phyloP scores from a whole-genome alignment of 2,888 invertebrate species.

The Gymnoscelis rufifasciata region DNA sequence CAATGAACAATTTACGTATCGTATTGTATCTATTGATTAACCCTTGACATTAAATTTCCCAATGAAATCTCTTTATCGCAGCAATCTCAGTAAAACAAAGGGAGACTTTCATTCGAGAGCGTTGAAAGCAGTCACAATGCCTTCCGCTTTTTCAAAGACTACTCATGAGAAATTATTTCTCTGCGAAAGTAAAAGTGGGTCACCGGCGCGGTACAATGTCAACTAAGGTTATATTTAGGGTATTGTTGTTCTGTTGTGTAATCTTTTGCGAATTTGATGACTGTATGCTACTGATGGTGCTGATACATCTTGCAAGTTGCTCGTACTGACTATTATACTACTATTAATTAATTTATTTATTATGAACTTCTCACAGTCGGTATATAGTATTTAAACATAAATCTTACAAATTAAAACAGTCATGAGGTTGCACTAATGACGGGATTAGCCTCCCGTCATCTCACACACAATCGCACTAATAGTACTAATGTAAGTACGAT shows the following conservation, averaged over 20 bases:
- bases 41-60: not conserved
- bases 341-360: no score
- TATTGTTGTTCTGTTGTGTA: not conserved
- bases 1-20: no score
- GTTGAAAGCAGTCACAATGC: conserved; percentile 62
- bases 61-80: conserved; percentile 2
- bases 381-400: no score
- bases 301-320: no score
- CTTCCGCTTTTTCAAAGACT: conserved; percentile 67
- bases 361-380: no score
- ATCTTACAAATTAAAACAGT: no score
- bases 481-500: no score
- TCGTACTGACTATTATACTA: no score
- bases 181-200: conserved; percentile 72
- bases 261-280: not conserved
- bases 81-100: conserved; percentile 24
- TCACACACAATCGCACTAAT: no score
- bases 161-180: conserved; percentile 67
- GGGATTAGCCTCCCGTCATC: no score
- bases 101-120: conserved; percentile 54
- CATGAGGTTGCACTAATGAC: no score
- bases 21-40: not conserved
- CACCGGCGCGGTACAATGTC: conserved; percentile 32
- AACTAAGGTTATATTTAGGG: conserved; percentile 6
- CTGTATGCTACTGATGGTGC: not conserved